Evolutionary conservation across 2,797 vertebrate genomes (phyloP).

Genomic region (Cuniculus paca): DNA sequence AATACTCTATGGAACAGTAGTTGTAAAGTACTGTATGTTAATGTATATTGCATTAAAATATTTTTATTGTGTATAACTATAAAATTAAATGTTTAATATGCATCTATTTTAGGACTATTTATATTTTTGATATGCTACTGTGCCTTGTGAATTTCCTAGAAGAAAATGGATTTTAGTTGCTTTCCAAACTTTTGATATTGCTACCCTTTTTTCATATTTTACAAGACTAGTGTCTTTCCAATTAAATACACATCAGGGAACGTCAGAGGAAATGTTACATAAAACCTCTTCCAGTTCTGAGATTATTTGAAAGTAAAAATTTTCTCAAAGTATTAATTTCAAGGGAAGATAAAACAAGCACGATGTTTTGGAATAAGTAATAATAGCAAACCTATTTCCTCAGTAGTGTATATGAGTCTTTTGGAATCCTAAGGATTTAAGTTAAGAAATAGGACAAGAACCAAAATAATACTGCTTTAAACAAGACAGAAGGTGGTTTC

Average conservation of each 20-base stretch:
- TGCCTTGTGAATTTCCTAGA: neutral
- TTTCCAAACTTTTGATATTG: slow-evolving; percentile 22
- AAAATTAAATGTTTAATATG: neutral
- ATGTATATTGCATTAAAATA: slow-evolving; percentile 29
- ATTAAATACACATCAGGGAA: neutral
- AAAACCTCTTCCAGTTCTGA: slow-evolving; percentile 14
- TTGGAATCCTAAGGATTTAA: neutral
- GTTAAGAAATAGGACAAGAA: neutral
- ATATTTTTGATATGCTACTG: slow-evolving; percentile 46
- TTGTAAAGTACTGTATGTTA: neutral
- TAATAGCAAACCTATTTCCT: neutral
- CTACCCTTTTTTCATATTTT: neutral
- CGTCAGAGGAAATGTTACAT: neutral
- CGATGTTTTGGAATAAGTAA: neutral
- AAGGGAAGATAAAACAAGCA: neutral
- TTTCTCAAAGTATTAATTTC: neutral
- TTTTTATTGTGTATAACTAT: neutral
- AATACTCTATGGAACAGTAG: neutral
- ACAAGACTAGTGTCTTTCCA: neutral
- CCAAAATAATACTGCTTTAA: slow-evolving; percentile 22
- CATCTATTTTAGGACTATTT: slow-evolving; percentile 2
- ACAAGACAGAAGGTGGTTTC: neutral
- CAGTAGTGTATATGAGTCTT: neutral
- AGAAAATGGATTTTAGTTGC: slow-evolving; percentile 20
- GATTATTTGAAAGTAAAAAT: slow-evolving; percentile 2